phyloP scores from a whole-genome alignment of 1,140 invertebrate species.

The Cotesia glomerata region DNA sequence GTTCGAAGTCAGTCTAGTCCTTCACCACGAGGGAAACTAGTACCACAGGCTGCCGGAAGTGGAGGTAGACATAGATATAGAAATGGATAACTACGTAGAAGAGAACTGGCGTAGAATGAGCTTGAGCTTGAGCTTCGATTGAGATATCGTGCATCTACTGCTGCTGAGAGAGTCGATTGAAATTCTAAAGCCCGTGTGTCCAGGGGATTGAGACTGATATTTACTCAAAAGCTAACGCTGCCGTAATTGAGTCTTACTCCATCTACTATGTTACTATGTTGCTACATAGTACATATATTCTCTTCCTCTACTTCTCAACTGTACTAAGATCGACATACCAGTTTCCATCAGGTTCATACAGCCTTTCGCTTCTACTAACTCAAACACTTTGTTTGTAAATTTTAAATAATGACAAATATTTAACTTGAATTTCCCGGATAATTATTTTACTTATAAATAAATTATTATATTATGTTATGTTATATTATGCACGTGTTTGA shows the following conservation, averaged over 20 bases:
- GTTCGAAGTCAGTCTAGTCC: neutral
- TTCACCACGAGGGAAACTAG: neutral
- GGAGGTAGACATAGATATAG: neutral
- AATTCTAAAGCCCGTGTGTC: slow-evolving; percentile 1
- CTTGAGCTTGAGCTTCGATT: neutral
- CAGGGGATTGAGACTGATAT: slow-evolving; percentile 7
- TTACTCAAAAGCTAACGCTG: slow-evolving; percentile 3
- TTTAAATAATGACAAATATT: no score
- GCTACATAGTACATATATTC: neutral
- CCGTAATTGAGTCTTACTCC: slow-evolving; percentile 12
- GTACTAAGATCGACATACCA: neutral
- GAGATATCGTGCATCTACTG: neutral
- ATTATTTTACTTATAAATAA: no score
- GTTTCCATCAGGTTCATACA: neutral
- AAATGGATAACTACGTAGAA: neutral
- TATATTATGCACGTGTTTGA: no score
- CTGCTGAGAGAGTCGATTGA: slow-evolving; percentile 6
- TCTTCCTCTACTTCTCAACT: neutral
- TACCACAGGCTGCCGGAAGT: neutral
- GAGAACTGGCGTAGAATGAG: neutral
- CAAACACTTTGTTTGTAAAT: no score
- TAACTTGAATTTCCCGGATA: no score
- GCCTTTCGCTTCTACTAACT: no score
- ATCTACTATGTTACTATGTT: neutral
- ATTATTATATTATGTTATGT: neutral